A percentile compares a stretch with the other conserved stretches of the same genome.
Conservation (phyloP, 2,888 invertebrate species). For the Dicyrtoma fusca region DNA sequence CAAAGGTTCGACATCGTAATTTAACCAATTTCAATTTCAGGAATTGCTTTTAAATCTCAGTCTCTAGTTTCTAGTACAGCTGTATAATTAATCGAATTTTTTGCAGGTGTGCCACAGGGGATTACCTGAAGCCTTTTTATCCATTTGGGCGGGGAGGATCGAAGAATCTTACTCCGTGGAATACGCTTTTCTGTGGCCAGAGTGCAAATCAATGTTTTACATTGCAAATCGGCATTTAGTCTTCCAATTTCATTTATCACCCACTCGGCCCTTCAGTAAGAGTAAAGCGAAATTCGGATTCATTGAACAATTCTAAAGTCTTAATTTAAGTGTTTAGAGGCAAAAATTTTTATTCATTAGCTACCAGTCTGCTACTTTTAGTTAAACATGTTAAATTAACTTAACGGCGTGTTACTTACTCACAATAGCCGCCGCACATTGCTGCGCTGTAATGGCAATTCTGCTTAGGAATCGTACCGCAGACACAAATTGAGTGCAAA, state of each 20-base stretch:
- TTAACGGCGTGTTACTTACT: no score
- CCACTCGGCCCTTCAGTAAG: constrained; percentile 10
- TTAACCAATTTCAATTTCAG: no score
- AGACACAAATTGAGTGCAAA: no score
- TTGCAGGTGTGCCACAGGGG: constrained; percentile 75
- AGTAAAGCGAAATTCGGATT: constrained; percentile 42
- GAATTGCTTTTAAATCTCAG: no score
- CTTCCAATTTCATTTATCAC: constrained; percentile 71
- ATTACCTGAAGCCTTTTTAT: constrained; percentile 78
- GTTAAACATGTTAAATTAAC: no score
- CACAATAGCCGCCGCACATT: no score
- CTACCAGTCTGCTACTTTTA: no score
- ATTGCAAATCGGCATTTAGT: constrained; percentile 75
- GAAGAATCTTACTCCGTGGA: constrained; percentile 77
- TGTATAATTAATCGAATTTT: no score
- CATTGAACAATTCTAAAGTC: constrained; percentile 50
- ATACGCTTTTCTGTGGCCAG: constrained; percentile 74
- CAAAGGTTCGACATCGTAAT: no score
- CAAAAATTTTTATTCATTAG: background rate
- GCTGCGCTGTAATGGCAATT: background rate
- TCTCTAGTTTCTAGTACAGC: no score
- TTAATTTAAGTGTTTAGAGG: constrained; percentile 53
- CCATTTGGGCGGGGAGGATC: constrained; percentile 72
- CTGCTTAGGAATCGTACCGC: no score
- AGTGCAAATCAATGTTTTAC: constrained; percentile 71